Base-by-base conservation (phyloP, 1,140 invertebrate species). In the Zophobas atratus region DNA sequence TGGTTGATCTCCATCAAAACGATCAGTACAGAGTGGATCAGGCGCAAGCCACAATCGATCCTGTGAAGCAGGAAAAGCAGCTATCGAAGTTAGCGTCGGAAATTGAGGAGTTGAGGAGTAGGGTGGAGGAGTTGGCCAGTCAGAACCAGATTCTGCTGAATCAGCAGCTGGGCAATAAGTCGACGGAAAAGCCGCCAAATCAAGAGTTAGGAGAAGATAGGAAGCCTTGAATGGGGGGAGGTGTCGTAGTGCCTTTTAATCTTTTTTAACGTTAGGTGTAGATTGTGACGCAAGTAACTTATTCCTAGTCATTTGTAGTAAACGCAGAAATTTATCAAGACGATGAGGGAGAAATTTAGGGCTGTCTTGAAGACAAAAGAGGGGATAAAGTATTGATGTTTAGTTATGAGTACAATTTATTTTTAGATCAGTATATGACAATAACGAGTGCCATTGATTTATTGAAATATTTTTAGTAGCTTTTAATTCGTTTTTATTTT, bases 131-230 rank as follows among this genome's bases (percentile, higher is more conserved):
- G 77, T 74, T 86, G 2, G 75, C 80, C 39, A 80, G 78, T 5
- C 83, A 86, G 76, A 86, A 85, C 46, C 73, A 85, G 79, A 71
- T 83, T 46, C 67, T 85, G 48, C 72, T 84, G n/a, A 81, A 83
- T 32, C 77, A 80, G 41, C 75, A 81, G 67, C 56, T 74, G 35
- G 70, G 33, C 41, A 55, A 70, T 33, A 57, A 55, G 35, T 76
- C 77, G 46, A 76, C 77, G 35, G 49, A 56, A 33, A 76, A 76
- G 51, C 77, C 77, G 51, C 53, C 73, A 36, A 79, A 55, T 33
- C 72, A 75, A n/a, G 76, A 77, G 36, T 57, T 70, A 3, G 43
- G 43, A 3, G 49, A 51, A 4, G 32, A 43, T 1, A 41, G 60
- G 39, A 67, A 67, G 60, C 60, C 60, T 32, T 67, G 60, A 67